Evolutionary conservation across 2,888 invertebrate species (phyloP), one percentile per base, ranked within the genome.

Genomic region (Drosophila algonquin): DNA sequence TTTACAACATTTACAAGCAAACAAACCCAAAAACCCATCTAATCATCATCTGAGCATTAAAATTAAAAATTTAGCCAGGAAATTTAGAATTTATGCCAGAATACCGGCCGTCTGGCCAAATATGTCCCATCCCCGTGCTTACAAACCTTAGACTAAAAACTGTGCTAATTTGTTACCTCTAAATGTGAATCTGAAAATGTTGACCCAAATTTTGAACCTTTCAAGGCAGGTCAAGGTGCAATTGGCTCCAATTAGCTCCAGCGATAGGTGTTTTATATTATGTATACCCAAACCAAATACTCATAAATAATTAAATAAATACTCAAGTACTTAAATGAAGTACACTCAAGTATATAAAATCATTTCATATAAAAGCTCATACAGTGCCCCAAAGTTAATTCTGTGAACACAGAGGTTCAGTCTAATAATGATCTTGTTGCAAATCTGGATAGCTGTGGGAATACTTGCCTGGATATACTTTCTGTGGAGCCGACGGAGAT

Each of bases 401-500:
- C 10, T 18, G 8, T 10, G 1, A 32, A 16, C 5, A 9, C n/a
- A 5, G 18, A 50, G 21, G 8, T 18, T 5, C 46, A 10, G 6
- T 16, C 10, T 1, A 2, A 16, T 9, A 8, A 79, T 79, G 76
- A 10, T 67, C 16, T 53, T 67, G 2, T 14, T 69, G 9, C 45
- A 61, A 32, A 55, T 77, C 18, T 70, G 73, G 48, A 8, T 80
- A 21, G 47, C 53, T 21, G 47, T 69, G 8, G 50, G 77, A 8
- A 8, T 81, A 3, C 45, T 75, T 27, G 30, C 77, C 16, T 89
- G 87, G 85, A 59, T 87, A 21, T 80, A 77, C 51, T 71, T 89
- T 46, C 54, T 90, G 2, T 90, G 90, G 90, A 76, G 75, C 8
- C 82, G 90, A 1, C 75, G 90, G 44, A 82, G 80, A 27, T 88